Evolutionary conservation across 2,888 invertebrate genomes (phyloP).

Genomic region (Agriopis aurantiaria): DNA sequence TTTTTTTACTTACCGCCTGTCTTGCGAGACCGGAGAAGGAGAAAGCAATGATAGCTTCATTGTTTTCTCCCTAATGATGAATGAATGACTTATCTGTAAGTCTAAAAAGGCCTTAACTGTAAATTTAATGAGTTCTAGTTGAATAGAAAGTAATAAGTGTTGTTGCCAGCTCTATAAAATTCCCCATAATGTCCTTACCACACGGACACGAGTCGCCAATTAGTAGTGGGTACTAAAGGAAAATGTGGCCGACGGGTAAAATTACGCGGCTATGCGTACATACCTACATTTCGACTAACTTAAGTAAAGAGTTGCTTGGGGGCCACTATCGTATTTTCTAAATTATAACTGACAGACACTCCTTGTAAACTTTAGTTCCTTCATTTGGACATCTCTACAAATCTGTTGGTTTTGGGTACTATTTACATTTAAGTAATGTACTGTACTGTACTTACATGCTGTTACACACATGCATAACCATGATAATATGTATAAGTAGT

Average conservation of each 20-base stretch:
- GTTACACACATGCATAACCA: conserved; percentile 7
- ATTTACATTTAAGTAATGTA: background rate
- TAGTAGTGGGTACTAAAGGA: conserved; percentile 73
- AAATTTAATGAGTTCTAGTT: too few relatives aligned
- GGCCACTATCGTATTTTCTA: background rate
- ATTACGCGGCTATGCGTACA: conserved; percentile 67
- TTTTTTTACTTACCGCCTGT: too few relatives aligned
- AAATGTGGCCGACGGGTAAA: conserved; percentile 77
- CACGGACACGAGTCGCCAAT: conserved; percentile 80
- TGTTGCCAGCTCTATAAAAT: conserved; percentile 58
- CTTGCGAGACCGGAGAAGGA: too few relatives aligned
- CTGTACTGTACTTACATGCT: background rate
- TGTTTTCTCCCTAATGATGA: too few relatives aligned
- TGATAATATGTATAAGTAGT: conserved; percentile 32
- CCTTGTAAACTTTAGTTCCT: background rate
- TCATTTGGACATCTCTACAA: background rate
- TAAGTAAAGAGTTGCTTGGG: background rate
- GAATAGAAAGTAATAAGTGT: background rate
- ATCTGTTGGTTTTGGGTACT: background rate
- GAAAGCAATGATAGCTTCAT: too few relatives aligned
- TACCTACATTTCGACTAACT: conserved; percentile 38
- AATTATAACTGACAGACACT: background rate
- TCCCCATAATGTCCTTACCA: conserved; percentile 65
- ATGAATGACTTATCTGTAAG: too few relatives aligned
- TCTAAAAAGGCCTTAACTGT: too few relatives aligned